Evolutionary conservation across 2,113 vertebrate species (phyloP), one percentile per base, ranked within the genome.

Genomic region (Collichthys lucidus): DNA sequence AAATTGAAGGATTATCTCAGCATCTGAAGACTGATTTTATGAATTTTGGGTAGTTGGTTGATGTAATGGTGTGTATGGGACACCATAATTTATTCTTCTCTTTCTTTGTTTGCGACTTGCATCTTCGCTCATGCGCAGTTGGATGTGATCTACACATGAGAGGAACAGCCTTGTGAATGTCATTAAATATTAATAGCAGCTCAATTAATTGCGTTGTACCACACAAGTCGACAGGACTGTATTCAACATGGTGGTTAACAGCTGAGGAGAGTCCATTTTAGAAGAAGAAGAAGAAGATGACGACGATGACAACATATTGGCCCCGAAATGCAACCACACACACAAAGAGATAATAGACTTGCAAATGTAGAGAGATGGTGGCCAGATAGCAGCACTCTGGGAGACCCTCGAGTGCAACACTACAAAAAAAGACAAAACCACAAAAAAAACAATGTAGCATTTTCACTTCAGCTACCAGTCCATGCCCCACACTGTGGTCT

Each of bases 131-230:
- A 11, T 4, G 14, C 71, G 44, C 9, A 17, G 46, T 47, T 46
- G 29, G 40, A 26, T 59, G 52, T 7, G 6, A 75, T 59, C 35
- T n/a, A 1, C 55, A 24, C 53, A 29, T 42, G 5, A 68, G 47
- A 47, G 46, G 50, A 61, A 12, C 31, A 29, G 50, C 22, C 29
- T 35, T 24, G 59, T 65, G 72, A 72, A 55, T 42, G 26, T 56
- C 47, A 81, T 73, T 81, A 81, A 79, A 75, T 71, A 82, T 79
- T 79, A 55, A 74, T 20, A 29, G 52, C 62, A 26, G 52, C 11
- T 74, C 20, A 86, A 70, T 82, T 57, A 70, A 64, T 35, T 1
- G 3, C 24, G 11, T 20, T 42, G 46, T 61, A 60, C 24, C 67
- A 47, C 17, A 61, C 31, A 35, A 26, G 73, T 19, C 17, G 7